Evolutionary conservation across 2,113 vertebrate species (phyloP), one percentile per base, ranked within the genome.

Genomic region (Pongo abelii): DNA sequence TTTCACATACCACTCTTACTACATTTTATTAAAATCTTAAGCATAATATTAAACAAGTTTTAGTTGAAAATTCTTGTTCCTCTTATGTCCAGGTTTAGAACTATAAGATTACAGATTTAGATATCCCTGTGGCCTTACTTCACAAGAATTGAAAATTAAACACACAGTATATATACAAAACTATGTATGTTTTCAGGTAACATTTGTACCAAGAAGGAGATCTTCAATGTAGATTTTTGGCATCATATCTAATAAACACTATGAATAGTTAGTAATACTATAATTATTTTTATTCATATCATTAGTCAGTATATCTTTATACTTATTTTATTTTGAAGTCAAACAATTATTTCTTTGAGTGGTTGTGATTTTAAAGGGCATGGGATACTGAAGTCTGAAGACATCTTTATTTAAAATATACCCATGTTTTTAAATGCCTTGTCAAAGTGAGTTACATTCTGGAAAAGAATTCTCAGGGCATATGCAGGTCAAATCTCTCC

Each of bases 401-500:
- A 72, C 55, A 25, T 38, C n/a, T 13, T 52, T 96, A 67, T 79
- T 78, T 81, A 96, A 72, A 72, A 0, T 78, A 20, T 87, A 84
- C 61, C 18, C 86, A 11, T 74, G 23, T 84, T 61, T 94, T 48
- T 89, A 97, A 96, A 79, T 91, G 14, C n/a, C 72, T 96, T 97
- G 89, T 93, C 61, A 93, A 96, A 80, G 9, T 97, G 83, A 97
- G 13, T 97, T 94, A 96, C 46, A 84, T 61, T 96, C 79, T 91
- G 69, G 38, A 89, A 96, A 92, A 94, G 43, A 97, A 96, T 96
- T 94, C 38, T 50, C 55, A 30, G 93, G 74, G 72, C 89, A 96
- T 78, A 64, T 64, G 64, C n/a, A 96, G 83, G 86, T 92, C 93
- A 96, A 79, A 50, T 93, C 6, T 8, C 38, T 92, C 48, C 59